Evolutionary conservation across 2,797 vertebrate genomes (phyloP).

Genomic region (Gambusia yucatana): DNA sequence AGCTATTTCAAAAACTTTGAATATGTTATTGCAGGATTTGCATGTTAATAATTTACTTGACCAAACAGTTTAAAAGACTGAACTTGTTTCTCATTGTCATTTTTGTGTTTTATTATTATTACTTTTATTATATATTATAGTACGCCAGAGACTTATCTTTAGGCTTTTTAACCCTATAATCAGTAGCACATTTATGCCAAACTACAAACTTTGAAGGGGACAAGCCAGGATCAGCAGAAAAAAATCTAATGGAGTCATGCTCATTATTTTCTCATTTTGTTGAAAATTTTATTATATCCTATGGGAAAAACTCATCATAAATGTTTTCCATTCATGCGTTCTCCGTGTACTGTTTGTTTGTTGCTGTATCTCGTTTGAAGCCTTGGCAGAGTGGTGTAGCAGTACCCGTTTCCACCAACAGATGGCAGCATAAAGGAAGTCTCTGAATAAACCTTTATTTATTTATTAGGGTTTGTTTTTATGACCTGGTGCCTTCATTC

Average conservation of each 20-base stretch:
- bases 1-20: background rate
- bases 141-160: background rate
- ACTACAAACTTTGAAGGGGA: background rate
- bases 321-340: slow-evolving; percentile 12
- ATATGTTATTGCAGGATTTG: background rate
- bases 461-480: slow-evolving; percentile 66
- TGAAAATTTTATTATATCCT: slow-evolving; percentile 4
- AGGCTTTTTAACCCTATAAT: background rate
- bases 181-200: background rate
- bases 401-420: slow-evolving; percentile 59
- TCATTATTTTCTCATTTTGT: slow-evolving; percentile 1
- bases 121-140: background rate
- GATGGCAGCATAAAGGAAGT: slow-evolving; percentile 71
- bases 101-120: background rate
- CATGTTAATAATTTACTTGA: background rate
- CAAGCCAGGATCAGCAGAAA: background rate
- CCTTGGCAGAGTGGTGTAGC: slow-evolving; percentile 32
- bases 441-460: slow-evolving; percentile 34
- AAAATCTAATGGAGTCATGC: background rate
- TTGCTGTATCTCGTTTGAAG: slow-evolving; percentile 28
- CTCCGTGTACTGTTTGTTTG: slow-evolving; percentile 16
- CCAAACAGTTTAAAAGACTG: background rate
- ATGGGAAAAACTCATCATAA: background rate
- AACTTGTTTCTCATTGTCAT: background rate
- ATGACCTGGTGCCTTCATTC: slow-evolving; percentile 63